Base-by-base conservation (phyloP, 2,113 vertebrate species). In the Oreocharis arfaki region DNA sequence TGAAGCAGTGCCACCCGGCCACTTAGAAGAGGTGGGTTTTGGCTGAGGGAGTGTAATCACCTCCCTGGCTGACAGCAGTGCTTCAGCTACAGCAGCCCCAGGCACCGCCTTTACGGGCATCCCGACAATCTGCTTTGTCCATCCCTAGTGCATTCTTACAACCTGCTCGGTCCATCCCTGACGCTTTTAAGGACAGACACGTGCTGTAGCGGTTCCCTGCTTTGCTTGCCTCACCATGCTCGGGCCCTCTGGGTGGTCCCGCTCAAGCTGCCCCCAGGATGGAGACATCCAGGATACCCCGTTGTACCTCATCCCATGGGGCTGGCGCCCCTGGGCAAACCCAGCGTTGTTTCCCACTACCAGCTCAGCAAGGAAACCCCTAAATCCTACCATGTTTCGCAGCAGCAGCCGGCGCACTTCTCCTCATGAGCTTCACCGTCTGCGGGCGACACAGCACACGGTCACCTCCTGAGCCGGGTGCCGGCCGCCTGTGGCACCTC, bases 381-480 rank as follows among this genome's bases (percentile, higher is more conserved):
- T 9, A 49, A 77, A 49, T 59, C 96, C 70, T 97, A 97, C 97
- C 97, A 97, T 97, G 53, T 77, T 87, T 89, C 1, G n/a, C 69
- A 74, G 73, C 20, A 15, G 42, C 5, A 4, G 30, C 26, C 3
- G 23, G 35, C 0, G 5, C 6, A 0, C 30, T 69, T 76, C 61
- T 90, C 69, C 55, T 93, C 21, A 2, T 47, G 42, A 12, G 35
- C 53, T 81, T 77, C 81, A 23, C 39, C 2, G 3, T 49, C 59
- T 1, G 9, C 0, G 27, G 50, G 56, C 4, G 7, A 41, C 27
- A 19, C 20, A 1, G 74, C 69, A 17, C 8, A 3, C 4, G 1
- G 55, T 70, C 87, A 77, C 71, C 82, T 73, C 79, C 60, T 3
- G 46, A 47, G 53, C 3, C 0, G 24, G 74, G 63, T 8, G 30